These are phyloP conservation scores for Saccopteryx bilineata DNA, from an alignment of 2,113 vertebrate genomes.

Conservation along the genomic window DNA sequence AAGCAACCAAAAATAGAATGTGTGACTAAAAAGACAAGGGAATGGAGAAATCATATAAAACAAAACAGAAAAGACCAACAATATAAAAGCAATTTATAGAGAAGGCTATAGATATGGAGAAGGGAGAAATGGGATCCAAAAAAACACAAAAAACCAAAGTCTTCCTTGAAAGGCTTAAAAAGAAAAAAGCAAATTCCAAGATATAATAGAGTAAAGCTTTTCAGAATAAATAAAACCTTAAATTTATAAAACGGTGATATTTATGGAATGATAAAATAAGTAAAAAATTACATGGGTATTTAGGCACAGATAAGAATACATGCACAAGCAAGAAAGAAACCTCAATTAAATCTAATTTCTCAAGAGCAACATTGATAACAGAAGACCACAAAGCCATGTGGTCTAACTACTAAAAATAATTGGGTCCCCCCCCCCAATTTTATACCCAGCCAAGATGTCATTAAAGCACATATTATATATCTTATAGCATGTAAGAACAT, in stretches of 20 bases:
- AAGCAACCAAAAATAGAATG: slow-evolving; percentile 77
- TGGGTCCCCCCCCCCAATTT: background rate
- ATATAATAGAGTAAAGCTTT: background rate
- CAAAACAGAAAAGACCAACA: background rate
- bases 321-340: slow-evolving; percentile 6
- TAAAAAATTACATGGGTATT: background rate
- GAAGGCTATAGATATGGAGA: background rate
- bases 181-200: background rate
- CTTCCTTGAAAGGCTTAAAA: background rate
- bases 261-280: slow-evolving; percentile 33
- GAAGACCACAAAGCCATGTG: background rate
- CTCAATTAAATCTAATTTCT: background rate
- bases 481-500: background rate
- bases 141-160: background rate
- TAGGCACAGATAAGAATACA: slow-evolving; percentile 54
- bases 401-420: background rate
- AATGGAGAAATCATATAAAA: slow-evolving; percentile 35
- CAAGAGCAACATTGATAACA: background rate
- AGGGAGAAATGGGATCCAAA: background rate
- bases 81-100: slow-evolving; percentile 41
- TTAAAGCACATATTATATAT: background rate
- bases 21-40: slow-evolving; percentile 61
- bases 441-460: slow-evolving; percentile 56
- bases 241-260: slow-evolving; percentile 22
- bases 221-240: slow-evolving; percentile 46